Percentiles rank a stretch among this genome's conserved stretches.
phyloP scores from a whole-genome alignment of 2,888 invertebrate species.

The Nymphalis c-album region DNA sequence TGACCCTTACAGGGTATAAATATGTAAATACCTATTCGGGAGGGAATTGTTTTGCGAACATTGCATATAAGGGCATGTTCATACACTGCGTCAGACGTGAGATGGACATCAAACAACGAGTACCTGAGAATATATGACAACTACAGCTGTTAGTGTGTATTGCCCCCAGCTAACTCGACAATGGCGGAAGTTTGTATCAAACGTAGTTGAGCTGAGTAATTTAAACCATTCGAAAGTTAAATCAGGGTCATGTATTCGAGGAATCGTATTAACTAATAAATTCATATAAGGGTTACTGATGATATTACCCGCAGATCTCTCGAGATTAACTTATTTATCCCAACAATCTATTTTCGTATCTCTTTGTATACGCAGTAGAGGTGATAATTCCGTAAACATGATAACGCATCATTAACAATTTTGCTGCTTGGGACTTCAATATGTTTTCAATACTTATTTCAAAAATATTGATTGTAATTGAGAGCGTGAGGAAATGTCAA shows the following conservation, averaged over 20 bases:
- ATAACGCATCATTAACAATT: background rate
- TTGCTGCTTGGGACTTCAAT: background rate
- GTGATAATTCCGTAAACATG: background rate
- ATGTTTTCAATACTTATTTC: constrained; percentile 42
- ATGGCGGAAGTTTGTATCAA: constrained; percentile 66
- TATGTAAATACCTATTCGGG: too few species aligned
- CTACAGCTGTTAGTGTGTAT: constrained; percentile 33
- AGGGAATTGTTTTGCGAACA: background rate
- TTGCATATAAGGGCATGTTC: background rate
- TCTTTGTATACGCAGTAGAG: constrained; percentile 2
- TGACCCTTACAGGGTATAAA: too few species aligned
- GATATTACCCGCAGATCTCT: constrained; percentile 49
- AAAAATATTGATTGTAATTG: constrained; percentile 60
- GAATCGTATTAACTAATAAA: constrained; percentile 46
- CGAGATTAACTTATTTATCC: constrained; percentile 18
- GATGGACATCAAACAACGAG: constrained; percentile 1
- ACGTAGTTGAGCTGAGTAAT: constrained; percentile 68
- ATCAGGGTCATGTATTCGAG: constrained; percentile 53
- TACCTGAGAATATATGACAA: constrained; percentile 16
- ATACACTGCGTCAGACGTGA: too few species aligned
- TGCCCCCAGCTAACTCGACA: constrained; percentile 44
- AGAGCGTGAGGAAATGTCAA: constrained; percentile 63
- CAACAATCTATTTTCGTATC: constrained; percentile 5
- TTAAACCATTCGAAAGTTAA: constrained; percentile 61
- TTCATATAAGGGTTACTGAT: constrained; percentile 36